Evolutionary conservation across 2,113 vertebrate species (phyloP), one percentile per base, ranked within the genome.

Genomic region (Sceloporus tristichus): DNA sequence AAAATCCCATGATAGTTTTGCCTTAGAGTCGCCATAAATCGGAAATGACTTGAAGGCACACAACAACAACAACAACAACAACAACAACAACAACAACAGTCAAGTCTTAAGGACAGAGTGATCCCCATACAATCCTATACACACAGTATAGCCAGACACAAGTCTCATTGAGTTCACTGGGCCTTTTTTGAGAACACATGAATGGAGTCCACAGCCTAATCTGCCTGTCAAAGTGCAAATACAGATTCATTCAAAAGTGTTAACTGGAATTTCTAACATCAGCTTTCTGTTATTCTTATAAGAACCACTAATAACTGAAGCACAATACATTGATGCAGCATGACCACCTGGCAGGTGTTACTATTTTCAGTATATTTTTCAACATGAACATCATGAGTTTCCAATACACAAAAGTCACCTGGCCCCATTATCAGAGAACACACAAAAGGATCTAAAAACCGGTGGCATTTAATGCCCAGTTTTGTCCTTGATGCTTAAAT

Each of bases 311-410:
- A 65, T 68, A 84, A 70, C 4, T 56, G 19, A 79, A 82, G 53
- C 27, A 89, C 73, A 65, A 18, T 18, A 86, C 27, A 79, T 62
- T 73, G 13, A 91, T 62, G 76, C 4, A 48, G 76, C 4, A 48
- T 1, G n/a, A 53, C 87, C 65, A 27, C 8, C 2, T 6, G 56
- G 48, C 1, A 19, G 18, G 9, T 23, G 42, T 5, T 34, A 34
- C 23, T 27, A 8, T 34, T 34, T 34, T 34, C 27, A 66, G 34
- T 25, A 19, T n/a, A 21, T 53, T 42, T 27, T 4, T 6, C 70
- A 73, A 21, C 85, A 56, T 84, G 59, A 23, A 65, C 29, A 89
- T 40, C 70, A 90, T 53, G 90, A 85, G 82, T 76, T 54, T 89
- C 3, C 87, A 85, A 85, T 29, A 29, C 0, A 71, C 5, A 48